A percentile compares a stretch with the other conserved stretches of the same genome.
phyloP scores from a whole-genome alignment of 2,113 vertebrate species.

The Thalassoma bifasciatum region DNA sequence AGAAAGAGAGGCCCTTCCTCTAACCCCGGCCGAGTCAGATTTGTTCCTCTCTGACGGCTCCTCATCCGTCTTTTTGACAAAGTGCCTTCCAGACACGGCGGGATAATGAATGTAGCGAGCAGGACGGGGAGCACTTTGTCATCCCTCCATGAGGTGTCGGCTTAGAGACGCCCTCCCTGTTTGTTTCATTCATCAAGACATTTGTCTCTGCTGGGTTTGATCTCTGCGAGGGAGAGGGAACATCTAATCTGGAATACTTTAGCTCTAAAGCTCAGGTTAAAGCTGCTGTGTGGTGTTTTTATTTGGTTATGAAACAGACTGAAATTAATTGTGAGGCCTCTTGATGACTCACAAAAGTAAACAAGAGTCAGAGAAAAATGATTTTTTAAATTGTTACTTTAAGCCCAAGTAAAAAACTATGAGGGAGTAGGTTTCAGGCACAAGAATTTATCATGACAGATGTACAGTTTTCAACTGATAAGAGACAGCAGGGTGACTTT shows the following conservation, averaged over 20 bases:
- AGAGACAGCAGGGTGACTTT: too few species aligned
- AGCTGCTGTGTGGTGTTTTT: too few species aligned
- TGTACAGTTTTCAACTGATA: too few species aligned
- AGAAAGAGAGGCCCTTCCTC: slow-evolving; percentile 66
- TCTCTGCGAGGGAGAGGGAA: slow-evolving; percentile 29
- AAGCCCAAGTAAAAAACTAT: too few species aligned
- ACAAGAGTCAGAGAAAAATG: too few species aligned
- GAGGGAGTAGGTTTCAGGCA: too few species aligned
- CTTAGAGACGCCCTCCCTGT: slow-evolving; percentile 53
- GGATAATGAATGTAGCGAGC: slow-evolving; percentile 80
- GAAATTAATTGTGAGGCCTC: too few species aligned
- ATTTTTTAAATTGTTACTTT: too few species aligned
- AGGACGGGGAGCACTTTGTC: slow-evolving; percentile 75
- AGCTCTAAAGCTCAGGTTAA: not conserved
- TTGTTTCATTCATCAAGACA: slow-evolving; percentile 67
- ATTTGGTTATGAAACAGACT: too few species aligned
- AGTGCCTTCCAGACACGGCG: slow-evolving; percentile 75
- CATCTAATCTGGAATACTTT: not conserved
- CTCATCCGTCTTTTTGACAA: slow-evolving; percentile 83
- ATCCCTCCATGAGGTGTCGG: slow-evolving; percentile 69
- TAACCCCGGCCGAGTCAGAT: slow-evolving; percentile 69
- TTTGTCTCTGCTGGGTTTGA: slow-evolving; percentile 47
- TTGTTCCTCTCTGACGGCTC: slow-evolving; percentile 70
- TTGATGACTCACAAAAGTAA: too few species aligned
- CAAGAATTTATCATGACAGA: too few species aligned